Conservation (phyloP, 2,113 vertebrate species). For the Poeciliopsis occidentalis region DNA sequence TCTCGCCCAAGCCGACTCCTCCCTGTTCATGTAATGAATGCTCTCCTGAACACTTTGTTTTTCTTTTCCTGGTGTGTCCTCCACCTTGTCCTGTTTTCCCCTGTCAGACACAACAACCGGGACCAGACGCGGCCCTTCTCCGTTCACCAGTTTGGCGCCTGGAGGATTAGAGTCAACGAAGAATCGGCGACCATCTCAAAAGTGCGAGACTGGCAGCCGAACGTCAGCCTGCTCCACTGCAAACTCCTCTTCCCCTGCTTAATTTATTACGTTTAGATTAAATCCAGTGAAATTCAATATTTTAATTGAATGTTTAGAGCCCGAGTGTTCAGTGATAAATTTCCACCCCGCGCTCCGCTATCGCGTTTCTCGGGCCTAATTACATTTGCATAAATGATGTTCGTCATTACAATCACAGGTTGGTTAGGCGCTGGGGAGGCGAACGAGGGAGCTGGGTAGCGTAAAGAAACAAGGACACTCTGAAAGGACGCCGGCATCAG, state of each 20-base stretch:
- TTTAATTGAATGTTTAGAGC: constrained; percentile 99
- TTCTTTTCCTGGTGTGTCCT: constrained; percentile 6
- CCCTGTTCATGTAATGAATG: neutral
- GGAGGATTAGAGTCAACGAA: constrained; percentile 19
- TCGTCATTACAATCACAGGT: constrained; percentile 90
- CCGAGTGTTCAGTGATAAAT: constrained; percentile 94
- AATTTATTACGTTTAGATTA: constrained; percentile 98
- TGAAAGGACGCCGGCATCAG: constrained; percentile 25
- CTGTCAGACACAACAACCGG: constrained; percentile 19
- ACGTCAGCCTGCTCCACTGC: constrained; percentile 76
- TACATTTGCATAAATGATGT: constrained; percentile 99
- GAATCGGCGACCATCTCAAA: constrained; percentile 50
- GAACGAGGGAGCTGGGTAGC: constrained; percentile 57
- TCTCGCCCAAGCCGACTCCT: constrained; percentile 1
- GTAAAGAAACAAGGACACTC: constrained; percentile 27
- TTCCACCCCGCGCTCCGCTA: constrained; percentile 88
- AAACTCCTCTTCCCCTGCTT: constrained; percentile 86
- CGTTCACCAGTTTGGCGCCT: constrained; percentile 11
- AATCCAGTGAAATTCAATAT: constrained; percentile 96
- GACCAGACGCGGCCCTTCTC: constrained; percentile 14
- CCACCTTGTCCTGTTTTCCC: constrained; percentile 12
- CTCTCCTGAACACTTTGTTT: constrained; percentile 30
- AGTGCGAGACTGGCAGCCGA: constrained; percentile 47
- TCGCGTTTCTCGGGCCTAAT: constrained; percentile 94
- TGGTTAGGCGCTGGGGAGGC: constrained; percentile 80